Conservation (phyloP, 1,140 invertebrate species). For the Cotesia typhae region DNA sequence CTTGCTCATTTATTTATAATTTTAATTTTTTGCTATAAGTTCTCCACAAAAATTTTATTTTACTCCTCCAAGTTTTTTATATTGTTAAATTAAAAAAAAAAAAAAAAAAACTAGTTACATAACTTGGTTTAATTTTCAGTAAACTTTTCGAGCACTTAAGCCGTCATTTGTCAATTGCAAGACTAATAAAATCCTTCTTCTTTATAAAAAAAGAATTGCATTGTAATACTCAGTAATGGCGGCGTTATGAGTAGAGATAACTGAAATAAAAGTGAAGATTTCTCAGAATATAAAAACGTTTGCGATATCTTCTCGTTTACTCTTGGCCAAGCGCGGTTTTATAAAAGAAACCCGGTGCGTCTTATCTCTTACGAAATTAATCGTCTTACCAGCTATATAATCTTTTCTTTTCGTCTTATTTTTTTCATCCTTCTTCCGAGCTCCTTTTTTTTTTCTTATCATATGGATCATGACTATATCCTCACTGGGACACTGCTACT, state of each 20-base stretch:
- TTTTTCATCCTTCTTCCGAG: conserved; percentile 22
- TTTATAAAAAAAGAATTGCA: too few species aligned
- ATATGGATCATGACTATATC: too few species aligned
- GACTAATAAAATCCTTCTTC: too few species aligned
- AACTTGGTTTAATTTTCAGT: too few species aligned
- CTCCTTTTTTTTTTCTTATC: neutral
- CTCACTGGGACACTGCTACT: neutral
- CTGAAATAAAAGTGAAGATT: neutral
- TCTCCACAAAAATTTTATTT: too few species aligned
- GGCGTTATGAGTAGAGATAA: conserved; percentile 19
- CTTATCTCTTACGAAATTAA: conserved; percentile 42
- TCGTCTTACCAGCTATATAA: conserved; percentile 41
- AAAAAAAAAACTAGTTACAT: too few species aligned
- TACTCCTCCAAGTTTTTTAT: too few species aligned
- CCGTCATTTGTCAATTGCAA: too few species aligned
- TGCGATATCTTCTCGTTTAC: conserved; percentile 31
- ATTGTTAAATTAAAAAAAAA: too few species aligned
- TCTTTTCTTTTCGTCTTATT: conserved; percentile 8
- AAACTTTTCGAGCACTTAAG: too few species aligned
- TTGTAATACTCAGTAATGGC: conserved; percentile 24
- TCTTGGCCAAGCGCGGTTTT: conserved; percentile 13
- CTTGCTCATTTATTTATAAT: too few species aligned
- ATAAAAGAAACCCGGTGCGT: conserved; percentile 29
- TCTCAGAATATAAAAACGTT: conserved; percentile 13
- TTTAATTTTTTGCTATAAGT: too few species aligned